Base-by-base conservation (phyloP, 2,888 invertebrate species). In the Pocota personata region DNA sequence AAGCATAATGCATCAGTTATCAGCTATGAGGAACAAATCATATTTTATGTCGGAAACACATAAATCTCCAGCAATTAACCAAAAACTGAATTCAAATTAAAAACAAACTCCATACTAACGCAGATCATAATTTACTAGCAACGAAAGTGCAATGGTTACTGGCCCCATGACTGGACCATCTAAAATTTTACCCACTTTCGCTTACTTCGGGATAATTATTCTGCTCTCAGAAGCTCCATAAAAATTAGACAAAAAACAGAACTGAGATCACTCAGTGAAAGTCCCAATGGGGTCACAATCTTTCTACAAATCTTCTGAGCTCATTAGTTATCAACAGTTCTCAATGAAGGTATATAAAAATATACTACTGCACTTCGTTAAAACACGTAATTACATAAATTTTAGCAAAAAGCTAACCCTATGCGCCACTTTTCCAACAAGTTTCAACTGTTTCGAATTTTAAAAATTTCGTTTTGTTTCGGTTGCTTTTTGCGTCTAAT, bases 111-210 rank as follows among this genome's bases (percentile, higher is more conserved):
- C 24, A 24, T 24, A 24, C 24, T 24, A 24, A 24, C 2, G 24
- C 24, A 24, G 24, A 32, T 1, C 8, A 32, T 32, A 6, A 32
- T 3, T 2, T 35, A 1, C 8, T 10, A 14, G 6, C 14, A 40
- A 40, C 6, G 14, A 40, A 14, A 40, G 40, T 40, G 10, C 14
- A 5, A 8, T 24, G 24, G 16, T 14, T 12, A 12, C 16, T 21
- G 6, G 19, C 1, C 5, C 14, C 16, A 3, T 19, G 46, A 8
- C 19, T 19, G 21, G 48, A 19, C 48, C 12, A 7, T 12, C 32
- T n/a, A 32, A 24, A 24, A 19, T n/a, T 64, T 48, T 16, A 64
- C n/a, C 19, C 19, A 64, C 64, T 64, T 64, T 64, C 64, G 21
- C 48, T n/a, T n/a, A n/a, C 48, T 64, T 64, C 14, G 2, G 12